Evolutionary conservation across 1,140 invertebrate genomes (phyloP).

Genomic region (Drosophila sproati): DNA sequence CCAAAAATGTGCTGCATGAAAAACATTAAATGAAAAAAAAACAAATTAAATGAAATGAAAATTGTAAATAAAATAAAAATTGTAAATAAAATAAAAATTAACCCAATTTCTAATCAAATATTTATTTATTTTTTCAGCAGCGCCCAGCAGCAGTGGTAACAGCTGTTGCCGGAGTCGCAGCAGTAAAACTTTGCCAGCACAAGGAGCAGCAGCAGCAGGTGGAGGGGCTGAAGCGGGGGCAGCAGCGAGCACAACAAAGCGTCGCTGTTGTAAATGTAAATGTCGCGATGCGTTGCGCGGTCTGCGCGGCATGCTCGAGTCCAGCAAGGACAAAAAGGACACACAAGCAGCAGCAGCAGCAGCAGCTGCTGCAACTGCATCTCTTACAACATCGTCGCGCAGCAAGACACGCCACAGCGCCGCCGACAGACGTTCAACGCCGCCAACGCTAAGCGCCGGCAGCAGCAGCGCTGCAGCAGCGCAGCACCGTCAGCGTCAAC

Average conservation of each 20-base stretch:
- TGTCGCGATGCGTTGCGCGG: conserved; percentile 65
- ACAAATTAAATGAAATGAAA: not conserved
- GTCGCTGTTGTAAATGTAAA: conserved; percentile 75
- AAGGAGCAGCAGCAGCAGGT: conserved; percentile 24
- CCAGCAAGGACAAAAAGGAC: conserved; percentile 19
- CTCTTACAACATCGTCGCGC: conserved; percentile 4
- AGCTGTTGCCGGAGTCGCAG: conserved; percentile 75
- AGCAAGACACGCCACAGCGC: conserved; percentile 46
- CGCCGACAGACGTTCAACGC: conserved; percentile 56
- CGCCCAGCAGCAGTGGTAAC: conserved; percentile 47
- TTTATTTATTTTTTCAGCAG: conserved; percentile 14
- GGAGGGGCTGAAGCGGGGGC: not conserved
- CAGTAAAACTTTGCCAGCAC: conserved; percentile 53
- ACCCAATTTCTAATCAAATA: too few relatives aligned
- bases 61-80: not conserved
- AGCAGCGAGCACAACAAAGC: conserved; percentile 42
- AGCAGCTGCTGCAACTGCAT: not conserved
- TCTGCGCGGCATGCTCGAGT: conserved; percentile 56
- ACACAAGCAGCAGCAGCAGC: conserved; percentile 6
- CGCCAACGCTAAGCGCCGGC: conserved; percentile 16
- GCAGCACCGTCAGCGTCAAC: conserved; percentile 37
- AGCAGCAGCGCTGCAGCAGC: not conserved
- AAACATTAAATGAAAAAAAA: too few relatives aligned
- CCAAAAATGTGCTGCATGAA: too few relatives aligned
- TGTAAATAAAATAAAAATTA: not conserved